phyloP scores from a whole-genome alignment of 2,113 vertebrate species.

The Piliocolobus tephrosceles region DNA sequence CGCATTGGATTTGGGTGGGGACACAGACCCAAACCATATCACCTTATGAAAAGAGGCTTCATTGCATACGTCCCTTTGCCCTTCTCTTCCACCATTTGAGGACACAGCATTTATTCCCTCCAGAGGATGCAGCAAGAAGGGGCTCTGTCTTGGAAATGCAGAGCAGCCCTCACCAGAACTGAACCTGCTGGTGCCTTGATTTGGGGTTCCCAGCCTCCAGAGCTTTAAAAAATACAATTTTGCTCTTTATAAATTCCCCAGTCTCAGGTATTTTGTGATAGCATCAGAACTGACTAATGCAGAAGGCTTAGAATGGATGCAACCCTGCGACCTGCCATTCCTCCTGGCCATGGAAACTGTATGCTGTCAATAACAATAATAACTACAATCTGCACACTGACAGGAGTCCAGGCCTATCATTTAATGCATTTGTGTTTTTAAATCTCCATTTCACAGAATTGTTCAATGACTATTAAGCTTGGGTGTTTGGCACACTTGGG shows the following conservation, averaged over 20 bases:
- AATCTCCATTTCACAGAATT: neutral
- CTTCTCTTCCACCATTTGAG: neutral
- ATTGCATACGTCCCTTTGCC: neutral
- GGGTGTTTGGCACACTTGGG: neutral
- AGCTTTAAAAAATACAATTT: neutral
- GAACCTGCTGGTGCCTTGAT: neutral
- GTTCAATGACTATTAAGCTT: neutral
- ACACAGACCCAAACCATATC: too few species aligned
- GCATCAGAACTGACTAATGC: neutral
- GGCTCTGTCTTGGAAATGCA: neutral
- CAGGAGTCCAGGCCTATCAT: neutral
- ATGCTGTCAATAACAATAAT: neutral
- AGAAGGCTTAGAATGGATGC: neutral
- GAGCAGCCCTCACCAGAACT: neutral
- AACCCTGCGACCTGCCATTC: neutral
- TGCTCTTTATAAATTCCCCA: neutral
- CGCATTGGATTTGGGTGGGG: too few species aligned
- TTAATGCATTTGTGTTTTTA: neutral
- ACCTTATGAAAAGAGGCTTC: neutral
- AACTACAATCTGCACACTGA: neutral
- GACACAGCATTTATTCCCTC: neutral
- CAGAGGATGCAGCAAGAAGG: neutral
- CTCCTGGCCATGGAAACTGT: accelerated
- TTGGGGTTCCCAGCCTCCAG: neutral
- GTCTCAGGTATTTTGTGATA: neutral